Evolutionary conservation across 2,797 vertebrate genomes (phyloP).

Genomic region (Delichon dasypus): DNA sequence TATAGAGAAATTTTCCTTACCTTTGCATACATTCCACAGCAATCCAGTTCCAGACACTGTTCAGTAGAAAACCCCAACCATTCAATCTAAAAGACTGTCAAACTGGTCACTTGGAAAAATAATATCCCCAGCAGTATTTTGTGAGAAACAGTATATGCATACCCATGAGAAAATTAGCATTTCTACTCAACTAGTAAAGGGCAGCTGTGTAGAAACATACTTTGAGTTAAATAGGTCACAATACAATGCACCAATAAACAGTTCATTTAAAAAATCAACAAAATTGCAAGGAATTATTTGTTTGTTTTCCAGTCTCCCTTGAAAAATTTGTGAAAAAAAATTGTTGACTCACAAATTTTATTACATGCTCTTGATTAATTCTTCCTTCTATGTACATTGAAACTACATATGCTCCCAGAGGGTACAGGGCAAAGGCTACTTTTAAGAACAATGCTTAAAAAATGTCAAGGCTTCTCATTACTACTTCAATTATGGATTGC

Average conservation of each 20-base stretch:
- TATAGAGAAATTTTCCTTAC: not conserved
- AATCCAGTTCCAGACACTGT: not conserved
- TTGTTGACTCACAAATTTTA: not conserved
- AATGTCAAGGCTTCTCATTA: not conserved
- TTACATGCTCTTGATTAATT: not conserved
- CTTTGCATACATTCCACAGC: not conserved
- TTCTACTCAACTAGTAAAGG: not conserved
- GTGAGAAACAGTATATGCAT: not conserved
- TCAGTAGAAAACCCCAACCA: not conserved
- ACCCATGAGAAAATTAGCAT: not conserved
- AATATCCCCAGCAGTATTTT: not conserved
- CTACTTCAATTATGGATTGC: not conserved
- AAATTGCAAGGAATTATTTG: not conserved
- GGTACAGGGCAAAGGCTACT: not conserved
- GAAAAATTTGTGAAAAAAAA: not conserved
- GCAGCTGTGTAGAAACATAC: not conserved
- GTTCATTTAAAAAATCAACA: not conserved
- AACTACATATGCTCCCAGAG: not conserved
- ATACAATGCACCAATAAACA: not conserved
- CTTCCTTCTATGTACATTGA: not conserved
- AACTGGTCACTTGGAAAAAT: not conserved
- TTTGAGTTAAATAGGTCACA: not conserved
- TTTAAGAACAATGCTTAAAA: not conserved
- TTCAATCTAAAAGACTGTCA: not conserved
- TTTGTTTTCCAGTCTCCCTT: not conserved